phyloP scores from a whole-genome alignment of 2,888 invertebrate genomes.

The Scaptomyza parva region DNA sequence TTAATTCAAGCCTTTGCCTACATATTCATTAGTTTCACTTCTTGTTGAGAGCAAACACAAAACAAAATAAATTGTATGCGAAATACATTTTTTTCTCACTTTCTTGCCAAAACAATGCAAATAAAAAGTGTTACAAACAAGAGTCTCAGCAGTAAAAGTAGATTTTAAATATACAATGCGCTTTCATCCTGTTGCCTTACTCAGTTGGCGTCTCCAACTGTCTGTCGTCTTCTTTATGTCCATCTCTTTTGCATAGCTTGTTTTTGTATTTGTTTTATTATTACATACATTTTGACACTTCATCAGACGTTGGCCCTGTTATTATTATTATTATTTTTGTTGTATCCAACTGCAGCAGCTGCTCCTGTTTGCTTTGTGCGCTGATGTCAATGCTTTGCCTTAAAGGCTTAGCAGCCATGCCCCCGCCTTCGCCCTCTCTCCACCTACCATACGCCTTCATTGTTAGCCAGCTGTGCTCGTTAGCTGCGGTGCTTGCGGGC shows the following conservation, averaged over 20 bases:
- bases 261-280: slow-evolving; percentile 70
- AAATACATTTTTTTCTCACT: slow-evolving; percentile 5
- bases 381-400: slow-evolving; percentile 83
- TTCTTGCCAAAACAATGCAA: slow-evolving; percentile 22
- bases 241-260: slow-evolving; percentile 18
- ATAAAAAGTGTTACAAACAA: slow-evolving; percentile 49
- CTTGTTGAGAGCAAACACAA: slow-evolving; percentile 9
- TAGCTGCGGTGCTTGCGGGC: slow-evolving; percentile 64
- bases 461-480: slow-evolving; percentile 63
- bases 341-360: slow-evolving; percentile 27
- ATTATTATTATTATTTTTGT: slow-evolving; percentile 18
- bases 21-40: slow-evolving; percentile 55
- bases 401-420: slow-evolving; percentile 62
- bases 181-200: slow-evolving; percentile 34
- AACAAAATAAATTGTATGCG: slow-evolving; percentile 21
- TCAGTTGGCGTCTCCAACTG: neutral
- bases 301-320: slow-evolving; percentile 80
- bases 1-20: slow-evolving; percentile 25
- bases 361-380: slow-evolving; percentile 55
- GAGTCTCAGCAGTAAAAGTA: slow-evolving; percentile 57
- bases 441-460: slow-evolving; percentile 31
- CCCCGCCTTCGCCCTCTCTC: slow-evolving; percentile 16
- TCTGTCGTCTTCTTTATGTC: slow-evolving; percentile 1
- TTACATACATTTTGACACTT: slow-evolving; percentile 81
- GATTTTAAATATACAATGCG: slow-evolving; percentile 57